Evolutionary conservation across 1,140 invertebrate species (phyloP), one percentile per base, ranked within the genome.

Genomic region (Leguminivora glycinivorella): DNA sequence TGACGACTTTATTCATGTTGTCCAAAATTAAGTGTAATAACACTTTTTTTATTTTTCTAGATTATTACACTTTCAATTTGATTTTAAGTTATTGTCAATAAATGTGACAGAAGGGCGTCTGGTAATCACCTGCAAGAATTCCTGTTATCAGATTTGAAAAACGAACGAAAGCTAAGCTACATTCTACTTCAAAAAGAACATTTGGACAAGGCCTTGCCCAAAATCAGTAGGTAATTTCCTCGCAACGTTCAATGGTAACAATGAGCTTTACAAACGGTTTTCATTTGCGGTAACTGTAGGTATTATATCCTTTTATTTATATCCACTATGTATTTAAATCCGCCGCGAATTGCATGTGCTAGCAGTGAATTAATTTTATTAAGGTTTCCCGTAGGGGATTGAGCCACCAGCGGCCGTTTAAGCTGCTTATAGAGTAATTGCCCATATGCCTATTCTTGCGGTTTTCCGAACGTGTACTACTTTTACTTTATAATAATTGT

Each of bases 311-410:
- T 63, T 31, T 31, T 19, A 63, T 63, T 34, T 63, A 63, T 63
- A 29, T 3, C 17, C 58, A 34, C n/a, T 34, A 63, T 63, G 26
- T n/a, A 63, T 31, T 63, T 63, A 63, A 63, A 63, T 63, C n/a
- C 22, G 10, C 58, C 58, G 26, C 58, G 31, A 63, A 63, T 63
- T 34, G 58, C 26, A 31, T 17, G 26, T 26, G 58, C 25, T 63
- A 63, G 25, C 29, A 29, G 26, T 63, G 58, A 26, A 63, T 63
- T 63, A 63, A 63, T 63, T 63, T 63, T 63, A 63, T 63, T 63
- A 63, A 31, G 58, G 58, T 34, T 63, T 34, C 58, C 58, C 58
- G 56, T 29, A 9, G 25, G 58, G 58, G 29, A 63, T 63, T 63
- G 25, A 38, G 1, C 58, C 17, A 19, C 58, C 29, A 60, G 19